These are phyloP conservation scores for Mormyrus proboscirostris DNA, from an alignment of 2,797 vertebrate genomes.

Conservation along the genomic window DNA sequence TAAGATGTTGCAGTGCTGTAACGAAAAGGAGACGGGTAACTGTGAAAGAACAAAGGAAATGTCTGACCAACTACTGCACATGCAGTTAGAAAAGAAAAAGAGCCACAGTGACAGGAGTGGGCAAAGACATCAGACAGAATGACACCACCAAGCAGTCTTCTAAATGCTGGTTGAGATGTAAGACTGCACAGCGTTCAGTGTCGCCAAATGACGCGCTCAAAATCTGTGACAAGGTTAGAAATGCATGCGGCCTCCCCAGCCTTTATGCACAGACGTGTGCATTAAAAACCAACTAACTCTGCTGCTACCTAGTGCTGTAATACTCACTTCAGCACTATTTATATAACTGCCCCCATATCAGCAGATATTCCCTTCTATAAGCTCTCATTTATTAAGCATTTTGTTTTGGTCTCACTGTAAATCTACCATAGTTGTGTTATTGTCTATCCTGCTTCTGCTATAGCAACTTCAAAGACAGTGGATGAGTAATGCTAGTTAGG, in stretches of 20 bases:
- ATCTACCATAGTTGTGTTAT: background rate
- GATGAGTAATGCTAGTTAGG: background rate
- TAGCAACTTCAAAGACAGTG: background rate
- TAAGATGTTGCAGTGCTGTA: background rate
- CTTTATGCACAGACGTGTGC: too few relatives aligned
- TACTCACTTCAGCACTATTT: background rate
- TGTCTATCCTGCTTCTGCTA: background rate
- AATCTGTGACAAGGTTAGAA: background rate
- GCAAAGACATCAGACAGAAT: background rate
- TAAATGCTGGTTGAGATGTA: background rate
- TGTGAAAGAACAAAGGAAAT: background rate
- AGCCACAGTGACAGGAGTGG: background rate
- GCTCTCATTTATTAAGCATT: constrained; percentile 3
- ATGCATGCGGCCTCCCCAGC: background rate
- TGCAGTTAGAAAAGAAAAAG: background rate
- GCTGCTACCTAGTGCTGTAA: background rate
- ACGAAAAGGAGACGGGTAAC: background rate
- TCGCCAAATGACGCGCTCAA: background rate
- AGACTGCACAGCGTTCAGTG: background rate
- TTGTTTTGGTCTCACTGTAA: background rate
- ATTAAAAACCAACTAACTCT: background rate
- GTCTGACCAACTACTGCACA: constrained; percentile 4
- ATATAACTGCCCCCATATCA: background rate
- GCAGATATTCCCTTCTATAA: background rate
- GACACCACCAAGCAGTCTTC: background rate